Evolutionary conservation across 2,888 invertebrate genomes (phyloP).

Genomic region (Eucriotettix oculatus): DNA sequence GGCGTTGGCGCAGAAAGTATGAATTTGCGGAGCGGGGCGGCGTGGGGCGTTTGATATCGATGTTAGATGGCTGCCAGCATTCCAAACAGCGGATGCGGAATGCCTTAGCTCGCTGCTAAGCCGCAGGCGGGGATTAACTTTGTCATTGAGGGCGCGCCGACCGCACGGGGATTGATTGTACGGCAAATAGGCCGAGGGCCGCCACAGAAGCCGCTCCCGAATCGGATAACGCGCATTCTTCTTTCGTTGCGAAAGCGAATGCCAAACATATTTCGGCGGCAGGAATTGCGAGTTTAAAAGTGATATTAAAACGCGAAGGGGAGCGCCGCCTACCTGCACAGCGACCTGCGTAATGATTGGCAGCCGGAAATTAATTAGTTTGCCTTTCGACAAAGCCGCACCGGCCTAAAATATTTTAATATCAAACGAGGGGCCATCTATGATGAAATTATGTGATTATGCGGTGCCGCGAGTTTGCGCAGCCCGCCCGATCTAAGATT

Average conservation of each 20-base stretch:
- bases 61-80: too few species aligned
- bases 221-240: constrained; percentile 16
- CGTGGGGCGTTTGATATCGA: too few species aligned
- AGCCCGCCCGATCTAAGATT: neutral
- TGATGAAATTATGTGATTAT: constrained; percentile 15
- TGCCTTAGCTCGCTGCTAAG: neutral
- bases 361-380: constrained; percentile 17
- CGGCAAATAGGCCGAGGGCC: constrained; percentile 5
- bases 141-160: constrained; percentile 9
- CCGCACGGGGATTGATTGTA: constrained; percentile 12
- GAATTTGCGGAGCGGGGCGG: too few species aligned
- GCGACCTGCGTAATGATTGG: constrained; percentile 15
- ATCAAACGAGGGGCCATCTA: constrained; percentile 15
- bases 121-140: constrained; percentile 1
- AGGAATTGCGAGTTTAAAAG: constrained; percentile 17
- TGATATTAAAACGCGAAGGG: constrained; percentile 15
- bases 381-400: constrained; percentile 16
- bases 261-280: constrained; percentile 17
- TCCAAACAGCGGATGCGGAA: too few species aligned
- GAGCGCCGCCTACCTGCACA: constrained; percentile 5
- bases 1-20: too few species aligned
- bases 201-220: constrained; percentile 12
- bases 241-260: constrained; percentile 16
- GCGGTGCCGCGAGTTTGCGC: neutral
- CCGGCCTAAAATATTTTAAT: constrained; percentile 17